phyloP scores from a whole-genome alignment of 2,113 vertebrate species.

The Pogonocichla stellata region DNA sequence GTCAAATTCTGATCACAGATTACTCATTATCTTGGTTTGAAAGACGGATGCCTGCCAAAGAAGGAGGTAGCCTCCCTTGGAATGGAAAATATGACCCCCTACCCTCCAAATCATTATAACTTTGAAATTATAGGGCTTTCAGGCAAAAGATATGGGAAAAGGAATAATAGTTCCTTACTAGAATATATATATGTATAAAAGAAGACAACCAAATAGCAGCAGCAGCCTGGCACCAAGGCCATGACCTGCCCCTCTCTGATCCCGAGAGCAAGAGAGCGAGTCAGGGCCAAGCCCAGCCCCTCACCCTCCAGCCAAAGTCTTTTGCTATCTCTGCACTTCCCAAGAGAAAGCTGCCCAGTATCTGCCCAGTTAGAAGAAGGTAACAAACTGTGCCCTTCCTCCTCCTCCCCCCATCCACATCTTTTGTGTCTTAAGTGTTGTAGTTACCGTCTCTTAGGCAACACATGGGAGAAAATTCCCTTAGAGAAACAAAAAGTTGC shows the following conservation, averaged over 20 bases:
- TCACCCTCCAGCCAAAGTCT: background rate
- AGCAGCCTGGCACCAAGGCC: no score
- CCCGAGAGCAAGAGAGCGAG: fast-evolving
- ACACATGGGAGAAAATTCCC: background rate
- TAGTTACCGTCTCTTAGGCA: background rate
- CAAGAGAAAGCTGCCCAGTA: background rate
- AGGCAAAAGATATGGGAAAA: no score
- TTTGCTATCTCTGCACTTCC: background rate
- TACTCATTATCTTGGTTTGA: background rate
- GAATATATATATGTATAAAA: background rate
- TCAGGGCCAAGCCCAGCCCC: background rate
- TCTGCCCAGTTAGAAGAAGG: no score
- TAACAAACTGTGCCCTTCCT: background rate
- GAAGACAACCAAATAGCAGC: no score
- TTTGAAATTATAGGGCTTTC: background rate
- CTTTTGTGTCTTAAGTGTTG: background rate
- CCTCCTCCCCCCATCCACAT: background rate
- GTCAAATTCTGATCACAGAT: background rate
- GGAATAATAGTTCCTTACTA: background rate
- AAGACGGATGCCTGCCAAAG: background rate
- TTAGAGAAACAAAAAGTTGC: background rate
- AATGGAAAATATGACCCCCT: background rate
- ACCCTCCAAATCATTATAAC: background rate
- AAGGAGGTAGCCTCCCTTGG: background rate
- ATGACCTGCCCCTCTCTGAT: fast-evolving